Evolutionary conservation across 2,797 vertebrate species (phyloP), one percentile per base, ranked within the genome.

Genomic region (Gila robusta): DNA sequence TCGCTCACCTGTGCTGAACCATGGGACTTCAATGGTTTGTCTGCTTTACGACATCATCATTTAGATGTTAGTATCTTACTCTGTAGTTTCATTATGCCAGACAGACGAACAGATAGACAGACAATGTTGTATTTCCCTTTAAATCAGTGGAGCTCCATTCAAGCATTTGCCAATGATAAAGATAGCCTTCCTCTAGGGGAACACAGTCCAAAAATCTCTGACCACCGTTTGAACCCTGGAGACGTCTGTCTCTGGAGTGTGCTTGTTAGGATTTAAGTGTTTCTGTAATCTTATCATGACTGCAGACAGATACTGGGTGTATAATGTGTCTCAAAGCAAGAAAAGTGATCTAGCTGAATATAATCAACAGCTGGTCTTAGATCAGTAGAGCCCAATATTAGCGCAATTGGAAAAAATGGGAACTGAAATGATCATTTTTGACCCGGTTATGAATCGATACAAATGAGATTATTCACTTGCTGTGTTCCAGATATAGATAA

Each of bases 141-240:
- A 9, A 69, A 37, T 76, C 56, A 44, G 59, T 82, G 62, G n/a
- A 79, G 14, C 6, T 66, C 26, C 14, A 16, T 14, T 66, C 6
- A 66, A 32, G 49, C 73, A 84, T 83, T 69, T 78, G 26, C 66
- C 35, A 32, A 8, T n/a, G 47, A 76, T 76, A 84, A 78, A 28
- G 64, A 74, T 81, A 77, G 78, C 79, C 64, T 82, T 86, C 74
- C 72, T 82, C 81, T 80, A 73, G 86, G 56, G 67, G n/a, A 86
- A 66, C 47, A 39, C 44, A 47, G 47, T n/a, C 54, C 19, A 72
- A 70, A 62, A 72, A 82, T 70, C n/a, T 54, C 70, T 77, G 59
- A 70, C 69, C 76, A 83, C 56, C 12, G 17, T 80, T 49, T 86
- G 47, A 85, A 86, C 85, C 32, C 79, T 64, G 54, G 73, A 82